Evolutionary conservation across 2,797 vertebrate species (phyloP).

Genomic region (Okamejei kenojei): DNA sequence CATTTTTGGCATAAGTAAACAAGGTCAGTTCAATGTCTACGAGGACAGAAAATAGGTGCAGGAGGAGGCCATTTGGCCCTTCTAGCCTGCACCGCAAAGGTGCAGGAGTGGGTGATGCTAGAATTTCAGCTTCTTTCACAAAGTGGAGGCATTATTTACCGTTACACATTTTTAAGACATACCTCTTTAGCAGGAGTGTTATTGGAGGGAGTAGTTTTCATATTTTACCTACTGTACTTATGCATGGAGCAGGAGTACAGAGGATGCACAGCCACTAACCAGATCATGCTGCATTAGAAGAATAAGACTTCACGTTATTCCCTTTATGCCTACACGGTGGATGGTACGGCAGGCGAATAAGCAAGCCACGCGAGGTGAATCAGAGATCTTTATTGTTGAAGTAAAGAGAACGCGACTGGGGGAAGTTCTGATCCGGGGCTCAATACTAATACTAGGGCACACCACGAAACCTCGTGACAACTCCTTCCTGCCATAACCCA

Average conservation of each 20-base stretch:
- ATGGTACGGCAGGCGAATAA: too few relatives aligned
- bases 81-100: too few relatives aligned
- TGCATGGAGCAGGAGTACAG: not conserved
- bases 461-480: too few relatives aligned
- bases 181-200: not conserved
- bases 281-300: not conserved
- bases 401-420: too few relatives aligned
- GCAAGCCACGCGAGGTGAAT: too few relatives aligned
- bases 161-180: not conserved
- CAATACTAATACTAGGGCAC: too few relatives aligned
- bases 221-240: not conserved
- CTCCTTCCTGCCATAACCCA: too few relatives aligned
- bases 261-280: not conserved
- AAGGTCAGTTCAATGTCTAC: not conserved
- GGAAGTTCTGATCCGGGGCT: too few relatives aligned
- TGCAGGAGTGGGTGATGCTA: not conserved
- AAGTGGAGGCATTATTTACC: not conserved
- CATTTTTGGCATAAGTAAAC: not conserved
- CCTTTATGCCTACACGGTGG: too few relatives aligned
- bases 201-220: not conserved
- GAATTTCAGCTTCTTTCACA: not conserved
- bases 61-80: too few relatives aligned
- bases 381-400: too few relatives aligned
- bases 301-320: not conserved
- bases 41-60: too few relatives aligned